These are phyloP conservation scores for Prinia subflava DNA, from an alignment of 2,113 vertebrate genomes.

Conservation along the genomic window DNA sequence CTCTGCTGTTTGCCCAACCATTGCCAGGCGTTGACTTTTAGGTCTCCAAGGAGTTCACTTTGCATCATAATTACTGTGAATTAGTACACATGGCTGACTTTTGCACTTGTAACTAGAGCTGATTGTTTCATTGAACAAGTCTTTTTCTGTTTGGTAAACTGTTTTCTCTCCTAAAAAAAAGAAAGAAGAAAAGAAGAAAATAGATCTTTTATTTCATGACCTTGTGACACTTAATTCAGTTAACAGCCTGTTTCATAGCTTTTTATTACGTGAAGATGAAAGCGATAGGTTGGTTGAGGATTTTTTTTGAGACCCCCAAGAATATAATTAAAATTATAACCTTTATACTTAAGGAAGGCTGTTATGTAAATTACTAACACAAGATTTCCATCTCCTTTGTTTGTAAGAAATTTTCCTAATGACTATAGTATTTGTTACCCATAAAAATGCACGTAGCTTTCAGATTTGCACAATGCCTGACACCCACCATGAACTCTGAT, in stretches of 20 bases:
- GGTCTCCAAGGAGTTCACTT: conserved; percentile 77
- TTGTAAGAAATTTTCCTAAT: background rate
- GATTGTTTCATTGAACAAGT: conserved; percentile 72
- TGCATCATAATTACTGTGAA: conserved; percentile 86
- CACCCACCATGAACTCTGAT: background rate
- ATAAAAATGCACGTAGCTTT: background rate
- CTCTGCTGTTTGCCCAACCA: conserved; percentile 65
- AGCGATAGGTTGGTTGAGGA: background rate
- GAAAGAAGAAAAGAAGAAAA: background rate
- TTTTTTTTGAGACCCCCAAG: background rate
- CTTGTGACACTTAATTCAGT: conserved; percentile 33
- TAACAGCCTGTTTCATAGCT: conserved; percentile 38
- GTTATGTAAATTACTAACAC: background rate
- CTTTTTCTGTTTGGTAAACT: conserved; percentile 73
- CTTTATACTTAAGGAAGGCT: background rate
- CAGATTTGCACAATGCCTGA: background rate
- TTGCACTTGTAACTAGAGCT: conserved; percentile 80
- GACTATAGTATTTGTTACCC: background rate
- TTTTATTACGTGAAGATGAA: conserved; percentile 52
- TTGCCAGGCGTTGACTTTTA: conserved; percentile 74
- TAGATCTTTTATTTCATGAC: conserved; percentile 41
- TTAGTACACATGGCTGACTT: conserved; percentile 80
- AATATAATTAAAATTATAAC: conserved; percentile 1
- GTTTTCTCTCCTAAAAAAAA: conserved; percentile 45
- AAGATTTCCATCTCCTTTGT: conserved; percentile 13